Base-by-base conservation (phyloP, 2,888 invertebrate species). In the Blera fallax region DNA sequence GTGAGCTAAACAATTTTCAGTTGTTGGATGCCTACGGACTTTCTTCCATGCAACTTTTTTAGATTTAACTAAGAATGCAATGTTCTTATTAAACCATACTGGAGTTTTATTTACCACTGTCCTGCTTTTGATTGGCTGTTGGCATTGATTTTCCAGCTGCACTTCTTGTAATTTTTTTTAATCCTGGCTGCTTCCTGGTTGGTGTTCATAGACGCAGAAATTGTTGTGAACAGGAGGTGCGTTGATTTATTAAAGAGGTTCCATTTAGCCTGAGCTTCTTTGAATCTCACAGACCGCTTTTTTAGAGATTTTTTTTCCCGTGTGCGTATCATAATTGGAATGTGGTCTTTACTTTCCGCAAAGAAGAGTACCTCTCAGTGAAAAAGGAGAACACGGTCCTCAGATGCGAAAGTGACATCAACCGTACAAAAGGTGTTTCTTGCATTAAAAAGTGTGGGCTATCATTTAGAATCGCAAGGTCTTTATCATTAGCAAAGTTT, bases 211-310 rank as follows among this genome's bases (percentile, higher is more conserved):
- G 27, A 43, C 4, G 5, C 1, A 1, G 27, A 29, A 1, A 40
- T 24, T 4, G 14, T 40, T 60, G 40, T 60, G 18, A 8, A 34
- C 21, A 48, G 18, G 21, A 21, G 14, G 40, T 40, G 40, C 6
- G 40, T 40, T 40, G 40, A 14, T 40, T n/a, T 14, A 32, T 32
- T 5, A 48, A 48, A 64, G 10, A 29, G 21, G 7, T 48, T 14
- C 64, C 48, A 64, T 29, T 64, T 64, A 64, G 64, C 64, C 32
- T 64, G 29, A 48, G 45, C 6, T 62, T 64, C 27, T 48, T 45
- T 48, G 18, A 64, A 64, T 6, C 45, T 27, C 32, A 18, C 18
- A 64, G 64, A 1, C 1, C 3, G 64, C 45, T 64, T 64, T 2
- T 11, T 32, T 1, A 6, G 18, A 5, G 10, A 29, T 45, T 45